Percentiles rank a stretch among this genome's conserved stretches.
These are phyloP conservation scores for Nowickia ferox DNA, from an alignment of 2,888 invertebrate genomes.

Conservation along the genomic window DNA sequence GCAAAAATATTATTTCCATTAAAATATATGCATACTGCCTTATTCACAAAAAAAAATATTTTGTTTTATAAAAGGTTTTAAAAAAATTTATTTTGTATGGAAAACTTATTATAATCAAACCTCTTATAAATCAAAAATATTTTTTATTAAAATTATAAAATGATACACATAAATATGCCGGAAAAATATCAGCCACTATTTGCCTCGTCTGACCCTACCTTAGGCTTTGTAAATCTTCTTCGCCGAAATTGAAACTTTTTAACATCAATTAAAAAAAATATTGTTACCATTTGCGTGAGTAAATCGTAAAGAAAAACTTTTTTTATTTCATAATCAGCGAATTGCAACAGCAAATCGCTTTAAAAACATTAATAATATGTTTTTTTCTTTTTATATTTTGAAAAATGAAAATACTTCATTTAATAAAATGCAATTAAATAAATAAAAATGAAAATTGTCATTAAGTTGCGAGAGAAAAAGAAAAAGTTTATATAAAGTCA, in stretches of 20 bases:
- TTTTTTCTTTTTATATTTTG: not conserved
- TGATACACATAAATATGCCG: too few relatives aligned
- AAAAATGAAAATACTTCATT: slow-evolving; percentile 15
- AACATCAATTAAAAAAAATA: slow-evolving; percentile 36
- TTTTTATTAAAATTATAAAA: too few relatives aligned
- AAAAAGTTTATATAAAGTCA: not conserved
- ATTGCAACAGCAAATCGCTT: slow-evolving; percentile 36
- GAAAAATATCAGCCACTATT: not conserved
- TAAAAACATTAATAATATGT: not conserved
- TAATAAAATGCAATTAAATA: slow-evolving; percentile 17
- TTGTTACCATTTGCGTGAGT: slow-evolving; percentile 45
- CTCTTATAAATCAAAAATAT: too few relatives aligned
- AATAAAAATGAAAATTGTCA: slow-evolving; percentile 36
- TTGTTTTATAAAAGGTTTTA: too few relatives aligned
- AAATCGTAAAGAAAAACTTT: slow-evolving; percentile 12
- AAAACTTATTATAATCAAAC: too few relatives aligned
- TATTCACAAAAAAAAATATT: too few relatives aligned
- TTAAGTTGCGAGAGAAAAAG: not conserved
- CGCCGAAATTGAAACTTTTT: slow-evolving; percentile 25
- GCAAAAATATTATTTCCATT: too few relatives aligned
- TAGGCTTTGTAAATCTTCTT: not conserved
- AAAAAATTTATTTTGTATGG: too few relatives aligned
- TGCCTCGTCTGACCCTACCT: not conserved
- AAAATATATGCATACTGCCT: too few relatives aligned
- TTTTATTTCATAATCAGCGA: slow-evolving; percentile 44